Evolutionary conservation across 1,140 invertebrate species (phyloP), one percentile per base, ranked within the genome.

Genomic region (Lucilia cuprina): DNA sequence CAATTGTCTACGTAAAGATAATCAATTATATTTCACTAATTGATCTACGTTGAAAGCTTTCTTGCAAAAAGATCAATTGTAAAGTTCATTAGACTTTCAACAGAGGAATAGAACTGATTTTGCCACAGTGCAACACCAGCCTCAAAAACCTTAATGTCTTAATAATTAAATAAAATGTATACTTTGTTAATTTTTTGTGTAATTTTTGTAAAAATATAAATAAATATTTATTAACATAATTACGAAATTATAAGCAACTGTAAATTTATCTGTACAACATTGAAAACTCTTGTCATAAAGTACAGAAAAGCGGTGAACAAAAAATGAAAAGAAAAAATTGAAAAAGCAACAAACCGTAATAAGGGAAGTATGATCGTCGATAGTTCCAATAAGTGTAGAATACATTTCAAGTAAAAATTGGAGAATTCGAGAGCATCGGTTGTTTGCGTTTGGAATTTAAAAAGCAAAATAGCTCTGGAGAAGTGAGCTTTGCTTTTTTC

Each of bases 211-310:
- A 70, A 70, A 21, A 70, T 12, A 21, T 19, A 70, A 70, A 70
- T 21, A 70, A 70, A 21, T 21, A 21, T 70, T 14, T 17, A 60
- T 70, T 21, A 70, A 70, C n/a, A 70, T 21, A 70, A 70, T 70
- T 70, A 70, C 65, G 65, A 70, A 70, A 70, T 70, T 21, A 70
- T 70, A 70, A 70, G 65, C 65, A 19, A 70, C 65, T 21, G 65
- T 70, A 70, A 70, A 70, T 70, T 70, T 70, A 70, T 70, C 65
- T 70, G 65, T 12, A 60, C 55, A 60, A 60, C 55, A 60, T 8
- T n/a, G 55, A 70, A 70, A 70, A 70, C 5, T 21, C 65, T 21
- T 70, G 65, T 70, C 65, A 70, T 70, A 70, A 70, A 70, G n/a
- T 70, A 21, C 10, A n/a, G 55, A 60, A 60, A 60, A 60, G 14